phyloP scores from a whole-genome alignment of 2,888 invertebrate genomes.

The Lysandra coridon region DNA sequence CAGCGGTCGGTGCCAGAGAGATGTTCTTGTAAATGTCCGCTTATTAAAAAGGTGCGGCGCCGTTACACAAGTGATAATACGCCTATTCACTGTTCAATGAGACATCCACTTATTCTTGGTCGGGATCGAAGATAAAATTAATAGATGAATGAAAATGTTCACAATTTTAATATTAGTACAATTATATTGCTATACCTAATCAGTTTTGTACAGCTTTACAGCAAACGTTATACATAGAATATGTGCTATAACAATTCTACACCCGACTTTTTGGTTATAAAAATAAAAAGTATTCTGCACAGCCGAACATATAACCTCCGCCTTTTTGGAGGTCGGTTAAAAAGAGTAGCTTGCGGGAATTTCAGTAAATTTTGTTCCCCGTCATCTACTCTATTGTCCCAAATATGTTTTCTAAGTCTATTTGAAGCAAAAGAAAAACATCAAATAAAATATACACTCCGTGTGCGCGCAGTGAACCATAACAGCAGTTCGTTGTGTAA shows the following conservation, averaged over 20 bases:
- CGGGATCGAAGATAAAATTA: background rate
- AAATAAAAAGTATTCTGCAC: too few relatives aligned
- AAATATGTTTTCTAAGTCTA: too few relatives aligned
- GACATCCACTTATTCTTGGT: background rate
- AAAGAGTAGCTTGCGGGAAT: background rate
- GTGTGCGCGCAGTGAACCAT: background rate
- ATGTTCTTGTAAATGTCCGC: background rate
- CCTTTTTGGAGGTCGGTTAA: too few relatives aligned
- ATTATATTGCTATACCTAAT: background rate
- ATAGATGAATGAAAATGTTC: background rate
- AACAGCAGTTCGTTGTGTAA: background rate
- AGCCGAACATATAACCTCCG: too few relatives aligned
- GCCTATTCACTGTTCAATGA: background rate
- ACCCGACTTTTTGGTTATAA: background rate
- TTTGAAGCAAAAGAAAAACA: too few relatives aligned
- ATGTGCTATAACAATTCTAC: too few relatives aligned
- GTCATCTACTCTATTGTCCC: too few relatives aligned
- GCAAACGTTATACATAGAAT: too few relatives aligned
- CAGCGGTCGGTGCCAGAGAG: background rate
- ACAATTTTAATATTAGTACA: background rate
- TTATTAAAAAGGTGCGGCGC: constrained; percentile 9
- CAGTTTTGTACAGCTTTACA: background rate
- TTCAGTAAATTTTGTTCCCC: too few relatives aligned
- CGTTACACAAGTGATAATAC: background rate
- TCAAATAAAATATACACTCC: too few relatives aligned